Evolutionary conservation across 2,888 invertebrate genomes (phyloP).

Genomic region (Apamea sordens): DNA sequence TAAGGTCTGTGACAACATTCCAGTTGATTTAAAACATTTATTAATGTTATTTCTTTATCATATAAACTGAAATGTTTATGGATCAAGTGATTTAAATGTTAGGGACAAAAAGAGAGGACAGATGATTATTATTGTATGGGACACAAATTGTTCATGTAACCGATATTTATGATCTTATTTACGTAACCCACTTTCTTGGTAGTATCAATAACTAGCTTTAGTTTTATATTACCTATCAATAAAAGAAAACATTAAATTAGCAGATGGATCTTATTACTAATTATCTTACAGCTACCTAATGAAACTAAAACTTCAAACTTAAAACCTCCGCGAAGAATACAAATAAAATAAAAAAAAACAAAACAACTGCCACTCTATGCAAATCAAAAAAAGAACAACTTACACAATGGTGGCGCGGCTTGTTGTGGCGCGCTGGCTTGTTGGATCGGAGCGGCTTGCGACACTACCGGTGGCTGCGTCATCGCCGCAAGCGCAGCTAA

Average conservation of each 20-base stretch:
- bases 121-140: neutral
- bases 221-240: neutral
- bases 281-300: conserved; percentile 19
- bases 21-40: conserved; percentile 23
- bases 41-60: neutral
- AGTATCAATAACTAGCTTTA: neutral
- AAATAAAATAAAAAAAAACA: conserved; percentile 21
- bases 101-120: neutral
- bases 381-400: conserved; percentile 71
- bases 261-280: conserved; percentile 20
- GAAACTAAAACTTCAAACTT: conserved; percentile 17
- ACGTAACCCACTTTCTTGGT: neutral
- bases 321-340: conserved; percentile 21
- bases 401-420: conserved; percentile 85
- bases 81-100: neutral
- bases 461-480: conserved; percentile 91
- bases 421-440: conserved; percentile 83
- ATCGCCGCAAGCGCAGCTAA: conserved; percentile 96
- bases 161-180: conserved; percentile 3
- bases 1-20: conserved; percentile 30
- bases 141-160: neutral
- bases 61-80: conserved; percentile 1
- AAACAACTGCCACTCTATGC: conserved; percentile 50
- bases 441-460: conserved; percentile 87
- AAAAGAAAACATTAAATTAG: conserved; percentile 5